Evolutionary conservation across 2,113 vertebrate species (phyloP).

Genomic region (Merops nubicus): DNA sequence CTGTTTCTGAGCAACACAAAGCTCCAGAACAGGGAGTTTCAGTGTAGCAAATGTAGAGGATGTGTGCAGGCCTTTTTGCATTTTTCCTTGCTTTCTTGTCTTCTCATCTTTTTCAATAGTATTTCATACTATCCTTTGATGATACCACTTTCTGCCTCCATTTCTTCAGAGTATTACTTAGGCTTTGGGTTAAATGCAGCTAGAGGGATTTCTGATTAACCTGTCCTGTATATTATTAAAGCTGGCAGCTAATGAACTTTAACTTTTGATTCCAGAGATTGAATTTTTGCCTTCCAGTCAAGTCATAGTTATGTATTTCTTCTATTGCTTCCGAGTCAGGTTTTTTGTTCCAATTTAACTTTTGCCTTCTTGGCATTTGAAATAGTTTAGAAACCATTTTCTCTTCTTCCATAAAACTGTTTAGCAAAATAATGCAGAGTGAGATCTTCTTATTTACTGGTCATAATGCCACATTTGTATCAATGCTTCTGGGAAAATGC

Average conservation of each 20-base stretch:
- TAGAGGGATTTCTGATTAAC: background rate
- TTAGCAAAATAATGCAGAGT: background rate
- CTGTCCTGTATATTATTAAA: background rate
- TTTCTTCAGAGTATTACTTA: background rate
- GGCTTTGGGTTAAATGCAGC: background rate
- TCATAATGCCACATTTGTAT: background rate
- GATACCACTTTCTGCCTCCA: background rate
- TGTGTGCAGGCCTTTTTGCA: background rate
- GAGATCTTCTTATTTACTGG: background rate
- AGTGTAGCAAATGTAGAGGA: background rate
- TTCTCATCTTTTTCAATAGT: background rate
- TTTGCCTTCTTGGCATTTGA: background rate
- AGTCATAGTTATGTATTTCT: background rate
- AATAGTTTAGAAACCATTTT: background rate
- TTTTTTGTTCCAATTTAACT: background rate
- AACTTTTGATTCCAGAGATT: background rate
- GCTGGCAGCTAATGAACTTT: background rate
- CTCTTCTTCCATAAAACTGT: background rate
- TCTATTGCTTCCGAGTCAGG: background rate
- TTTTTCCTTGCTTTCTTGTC: background rate
- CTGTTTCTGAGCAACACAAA: background rate
- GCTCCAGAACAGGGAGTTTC: background rate
- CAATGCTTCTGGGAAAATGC: background rate
- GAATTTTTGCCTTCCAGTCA: background rate
- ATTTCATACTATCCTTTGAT: background rate